Evolutionary conservation across 2,113 vertebrate species (phyloP).

Genomic region (Prietella phreatophila): DNA sequence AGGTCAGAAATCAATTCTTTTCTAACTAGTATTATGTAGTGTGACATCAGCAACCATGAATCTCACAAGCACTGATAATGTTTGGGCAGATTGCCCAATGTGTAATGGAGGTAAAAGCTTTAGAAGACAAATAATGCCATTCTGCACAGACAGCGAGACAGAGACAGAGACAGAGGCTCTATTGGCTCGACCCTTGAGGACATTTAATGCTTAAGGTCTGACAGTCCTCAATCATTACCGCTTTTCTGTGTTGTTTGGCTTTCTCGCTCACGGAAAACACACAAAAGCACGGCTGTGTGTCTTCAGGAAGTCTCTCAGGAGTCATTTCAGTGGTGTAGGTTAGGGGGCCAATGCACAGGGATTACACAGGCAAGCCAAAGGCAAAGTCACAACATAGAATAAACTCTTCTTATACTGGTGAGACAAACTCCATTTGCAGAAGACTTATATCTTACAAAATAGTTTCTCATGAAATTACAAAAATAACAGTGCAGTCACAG

Average conservation of each 20-base stretch:
- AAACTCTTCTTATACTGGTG: conserved; percentile 12
- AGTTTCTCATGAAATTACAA: not conserved
- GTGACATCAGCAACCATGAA: not conserved
- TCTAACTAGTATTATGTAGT: not conserved
- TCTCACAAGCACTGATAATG: conserved; percentile 23
- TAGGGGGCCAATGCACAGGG: not conserved
- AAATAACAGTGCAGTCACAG: not conserved
- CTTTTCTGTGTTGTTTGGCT: conserved; percentile 32
- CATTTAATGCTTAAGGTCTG: conserved; percentile 22
- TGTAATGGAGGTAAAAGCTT: conserved; percentile 31
- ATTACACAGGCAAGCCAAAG: conserved; percentile 33
- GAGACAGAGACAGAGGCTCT: not conserved
- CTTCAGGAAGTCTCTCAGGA: not conserved
- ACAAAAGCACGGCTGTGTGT: conserved; percentile 8
- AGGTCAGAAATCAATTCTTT: not conserved
- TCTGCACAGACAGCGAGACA: conserved; percentile 7
- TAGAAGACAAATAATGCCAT: conserved; percentile 15
- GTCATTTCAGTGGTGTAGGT: conserved; percentile 1
- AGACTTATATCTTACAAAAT: not conserved
- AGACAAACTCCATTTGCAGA: not conserved
- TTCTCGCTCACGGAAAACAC: not conserved
- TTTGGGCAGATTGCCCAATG: conserved; percentile 3
- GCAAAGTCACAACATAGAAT: conserved; percentile 34
- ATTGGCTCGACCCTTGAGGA: not conserved
- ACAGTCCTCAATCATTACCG: conserved; percentile 40